Evolutionary conservation across 2,888 invertebrate species (phyloP), one percentile per base, ranked within the genome.

Genomic region (Drosophila monieri): DNA sequence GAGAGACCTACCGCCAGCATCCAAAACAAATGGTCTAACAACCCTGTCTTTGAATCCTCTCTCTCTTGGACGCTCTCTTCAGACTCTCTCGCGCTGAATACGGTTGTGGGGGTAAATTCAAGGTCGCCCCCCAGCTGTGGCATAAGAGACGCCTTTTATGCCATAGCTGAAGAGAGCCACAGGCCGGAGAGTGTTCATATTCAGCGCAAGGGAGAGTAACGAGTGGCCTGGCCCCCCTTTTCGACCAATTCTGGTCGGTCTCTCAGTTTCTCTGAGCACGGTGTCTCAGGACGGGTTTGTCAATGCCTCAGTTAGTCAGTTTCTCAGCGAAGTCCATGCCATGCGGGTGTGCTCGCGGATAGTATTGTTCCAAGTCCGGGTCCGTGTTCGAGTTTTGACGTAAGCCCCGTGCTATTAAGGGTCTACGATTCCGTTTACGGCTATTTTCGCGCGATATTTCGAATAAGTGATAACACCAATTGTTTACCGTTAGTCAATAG

Each of bases 271-370:
- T 54, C 21, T 15, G 56, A 15, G 39, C n/a, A 8, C 10, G 27
- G 27, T 27, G 8, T 27, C 27, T 27, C 27, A 27, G 27, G 27
- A 15, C 39, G 18, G 18, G 39, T 35, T 35, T n/a, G 35, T n/a
- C 27, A 27, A 9, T 27, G 2, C 6, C 27, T 27, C 27, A 27
- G 35, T 27, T 52, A 14, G 72, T 74, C 67, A 83, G 81, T 83
- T 83, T 73, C 74, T 77, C 83, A 80, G 78, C 81, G 80, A 71
- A 71, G 73, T 80, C 78, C 51, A 54, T 80, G 74, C 84, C 72
- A 68, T 78, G 66, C 68, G 81, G 81, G 76, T 74, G 81, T 83
- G 84, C 65, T 80, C 70, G 69, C 83, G 80, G 80, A 71, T 77
- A 68, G 47, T 57, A 41, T 55, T 54, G 68, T 54, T 41, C 30